Conservation (phyloP, 1,140 invertebrate species). For the Laodelphax striatellus region DNA sequence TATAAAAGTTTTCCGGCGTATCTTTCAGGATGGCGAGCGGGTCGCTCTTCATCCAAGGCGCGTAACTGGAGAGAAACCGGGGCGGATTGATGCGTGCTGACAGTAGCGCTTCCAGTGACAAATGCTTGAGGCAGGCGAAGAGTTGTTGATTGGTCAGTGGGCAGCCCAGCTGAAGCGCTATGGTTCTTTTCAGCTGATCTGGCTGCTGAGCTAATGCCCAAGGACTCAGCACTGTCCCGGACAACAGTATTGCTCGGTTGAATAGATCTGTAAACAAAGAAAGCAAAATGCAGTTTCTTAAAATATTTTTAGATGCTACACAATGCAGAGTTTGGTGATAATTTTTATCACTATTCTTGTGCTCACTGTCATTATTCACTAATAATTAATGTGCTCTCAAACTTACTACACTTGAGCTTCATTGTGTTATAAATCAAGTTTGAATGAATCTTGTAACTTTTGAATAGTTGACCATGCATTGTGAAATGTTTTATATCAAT, state of each 20-base stretch:
- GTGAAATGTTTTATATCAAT: too few species aligned
- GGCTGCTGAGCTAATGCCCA: not conserved
- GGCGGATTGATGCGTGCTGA: not conserved
- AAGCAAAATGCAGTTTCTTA: too few species aligned
- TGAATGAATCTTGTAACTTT: too few species aligned
- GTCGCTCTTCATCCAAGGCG: constrained; percentile 43
- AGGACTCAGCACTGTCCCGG: not conserved
- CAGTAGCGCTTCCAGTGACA: not conserved
- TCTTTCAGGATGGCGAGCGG: constrained; percentile 50
- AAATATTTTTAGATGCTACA: too few species aligned
- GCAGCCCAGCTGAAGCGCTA: not conserved
- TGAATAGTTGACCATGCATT: too few species aligned
- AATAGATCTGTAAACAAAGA: not conserved
- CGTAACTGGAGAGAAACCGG: constrained; percentile 39
- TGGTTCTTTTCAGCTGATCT: not conserved
- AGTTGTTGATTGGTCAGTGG: not conserved
- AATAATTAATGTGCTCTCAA: too few species aligned
- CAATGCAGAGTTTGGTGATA: too few species aligned
- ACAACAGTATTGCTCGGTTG: not conserved
- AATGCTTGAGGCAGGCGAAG: not conserved
- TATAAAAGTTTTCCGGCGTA: constrained; percentile 53
- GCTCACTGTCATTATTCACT: too few species aligned
- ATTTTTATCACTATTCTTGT: too few species aligned
- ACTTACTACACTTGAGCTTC: too few species aligned
- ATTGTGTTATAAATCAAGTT: too few species aligned